Evolutionary conservation across 2,797 vertebrate species (phyloP), one percentile per base, ranked within the genome.

Genomic region (Semotilus atromaculatus): DNA sequence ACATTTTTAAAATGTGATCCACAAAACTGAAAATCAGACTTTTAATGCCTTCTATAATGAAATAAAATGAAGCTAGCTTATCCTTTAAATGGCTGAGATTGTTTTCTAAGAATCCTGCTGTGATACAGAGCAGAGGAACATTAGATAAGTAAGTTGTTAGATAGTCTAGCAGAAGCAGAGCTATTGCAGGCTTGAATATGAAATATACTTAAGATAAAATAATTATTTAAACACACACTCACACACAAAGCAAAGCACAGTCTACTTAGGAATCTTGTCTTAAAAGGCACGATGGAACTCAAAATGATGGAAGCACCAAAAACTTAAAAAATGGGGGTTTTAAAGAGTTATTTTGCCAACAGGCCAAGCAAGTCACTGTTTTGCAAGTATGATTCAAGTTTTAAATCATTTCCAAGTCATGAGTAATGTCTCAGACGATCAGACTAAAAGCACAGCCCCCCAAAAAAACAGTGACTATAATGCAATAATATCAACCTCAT

Each of bases 341-440:
- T 55, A 55, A 10, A 62, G 11, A 40, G n/a, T 29, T 43, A n/a
- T 26, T 40, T 6, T 60, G 23, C 8, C 1, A 2, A 16, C 7
- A 26, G 16, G 34, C 10, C 55, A 77, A 29, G 16, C 53, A 77
- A 53, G 23, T 40, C 55, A 62, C 5, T 78, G 31, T 58, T 76
- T 58, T 78, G 16, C 55, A 64, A 62, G 38, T 58, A 13, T 75
- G 73, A 58, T 21, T n/a, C 51, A 55, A 38, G 21, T 36, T 58
- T 38, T 55, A 36, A 55, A 75, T 36, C 0, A 58, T 55, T 53
- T 76, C 13, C 21, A 9, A 76, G 13, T 58, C 7, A 76, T 58
- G 73, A 58, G 73, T 38, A 58, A 58, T 58, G 73, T 75, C 72
- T 75, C 48, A 75, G 10, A 21, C 21, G 31, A 55, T 55, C 11